Evolutionary conservation across 2,113 vertebrate genomes (phyloP).

Genomic region (Malurus alboscapulatus): DNA sequence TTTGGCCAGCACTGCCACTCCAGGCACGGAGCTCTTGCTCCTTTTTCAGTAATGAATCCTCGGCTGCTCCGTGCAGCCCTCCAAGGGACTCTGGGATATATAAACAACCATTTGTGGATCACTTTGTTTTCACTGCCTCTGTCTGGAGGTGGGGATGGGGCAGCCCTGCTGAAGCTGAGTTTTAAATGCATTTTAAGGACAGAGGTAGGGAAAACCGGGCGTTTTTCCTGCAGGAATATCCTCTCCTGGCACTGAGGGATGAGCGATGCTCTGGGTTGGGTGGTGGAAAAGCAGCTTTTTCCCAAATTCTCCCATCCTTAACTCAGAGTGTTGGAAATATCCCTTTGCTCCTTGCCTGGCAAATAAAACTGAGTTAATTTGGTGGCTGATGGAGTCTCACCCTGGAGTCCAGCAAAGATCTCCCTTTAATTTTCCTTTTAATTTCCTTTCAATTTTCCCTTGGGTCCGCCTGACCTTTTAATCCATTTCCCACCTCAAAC

Average conservation of each 20-base stretch:
- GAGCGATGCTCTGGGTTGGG: not conserved
- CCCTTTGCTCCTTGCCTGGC: not conserved
- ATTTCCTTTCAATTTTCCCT: not conserved
- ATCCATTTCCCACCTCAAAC: not conserved
- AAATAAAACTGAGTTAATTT: not conserved
- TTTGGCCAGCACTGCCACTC: not conserved
- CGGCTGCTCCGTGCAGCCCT: not conserved
- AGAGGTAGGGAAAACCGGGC: not conserved
- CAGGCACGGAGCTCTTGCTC: not conserved
- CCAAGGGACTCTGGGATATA: not conserved
- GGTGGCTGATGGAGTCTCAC: accelerated
- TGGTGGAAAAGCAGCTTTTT: not conserved
- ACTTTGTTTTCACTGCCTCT: not conserved
- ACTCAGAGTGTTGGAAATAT: not conserved
- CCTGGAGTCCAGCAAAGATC: not conserved
- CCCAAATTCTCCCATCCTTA: not conserved
- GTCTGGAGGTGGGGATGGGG: not conserved
- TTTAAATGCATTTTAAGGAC: not conserved
- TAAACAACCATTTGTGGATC: not conserved
- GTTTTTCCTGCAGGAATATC: not conserved
- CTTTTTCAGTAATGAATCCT: slow-evolving; percentile 39
- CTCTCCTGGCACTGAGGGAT: not conserved
- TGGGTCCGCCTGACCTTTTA: not conserved
- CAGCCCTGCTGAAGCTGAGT: not conserved
- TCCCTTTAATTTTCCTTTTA: not conserved